phyloP scores from a whole-genome alignment of 92 coral and sea anemone species.

The Montipora capitata region DNA sequence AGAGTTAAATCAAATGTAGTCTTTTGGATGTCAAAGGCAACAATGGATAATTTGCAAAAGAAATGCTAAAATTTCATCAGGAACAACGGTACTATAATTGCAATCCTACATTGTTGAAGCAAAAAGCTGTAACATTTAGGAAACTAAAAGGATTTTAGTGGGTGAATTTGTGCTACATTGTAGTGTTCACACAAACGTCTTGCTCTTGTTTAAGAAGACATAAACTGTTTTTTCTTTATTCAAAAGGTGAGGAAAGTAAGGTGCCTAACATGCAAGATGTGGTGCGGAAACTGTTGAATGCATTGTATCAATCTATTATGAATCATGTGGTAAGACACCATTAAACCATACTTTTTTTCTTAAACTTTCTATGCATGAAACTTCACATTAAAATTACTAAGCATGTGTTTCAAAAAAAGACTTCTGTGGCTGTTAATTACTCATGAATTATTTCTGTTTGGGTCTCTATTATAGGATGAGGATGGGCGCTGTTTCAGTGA shows the following conservation, averaged over 20 bases:
- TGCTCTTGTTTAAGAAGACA: background rate
- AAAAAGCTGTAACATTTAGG: no score
- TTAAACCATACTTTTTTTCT: background rate
- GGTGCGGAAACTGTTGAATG: conserved; percentile 86
- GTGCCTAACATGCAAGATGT: conserved; percentile 91
- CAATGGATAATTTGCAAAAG: no score
- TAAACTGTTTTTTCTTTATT: background rate
- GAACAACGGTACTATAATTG: no score
- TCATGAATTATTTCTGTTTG: background rate
- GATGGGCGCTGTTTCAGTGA: conserved; percentile 99
- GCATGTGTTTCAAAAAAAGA: no score
- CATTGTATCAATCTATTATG: conserved; percentile 82
- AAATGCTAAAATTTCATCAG: no score
- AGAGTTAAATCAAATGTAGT: no score
- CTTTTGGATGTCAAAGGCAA: no score
- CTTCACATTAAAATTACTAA: background rate
- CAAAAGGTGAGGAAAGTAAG: conserved; percentile 88
- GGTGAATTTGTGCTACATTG: background rate
- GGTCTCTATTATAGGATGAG: conserved; percentile 77
- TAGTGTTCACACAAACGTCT: no score
- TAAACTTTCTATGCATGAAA: background rate
- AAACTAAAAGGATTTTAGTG: no score
- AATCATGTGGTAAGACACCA: conserved; percentile 85
- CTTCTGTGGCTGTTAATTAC: no score
- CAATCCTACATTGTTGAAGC: no score